Conservation (phyloP, 2,797 vertebrate species). For the Taeniopygia guttata region DNA sequence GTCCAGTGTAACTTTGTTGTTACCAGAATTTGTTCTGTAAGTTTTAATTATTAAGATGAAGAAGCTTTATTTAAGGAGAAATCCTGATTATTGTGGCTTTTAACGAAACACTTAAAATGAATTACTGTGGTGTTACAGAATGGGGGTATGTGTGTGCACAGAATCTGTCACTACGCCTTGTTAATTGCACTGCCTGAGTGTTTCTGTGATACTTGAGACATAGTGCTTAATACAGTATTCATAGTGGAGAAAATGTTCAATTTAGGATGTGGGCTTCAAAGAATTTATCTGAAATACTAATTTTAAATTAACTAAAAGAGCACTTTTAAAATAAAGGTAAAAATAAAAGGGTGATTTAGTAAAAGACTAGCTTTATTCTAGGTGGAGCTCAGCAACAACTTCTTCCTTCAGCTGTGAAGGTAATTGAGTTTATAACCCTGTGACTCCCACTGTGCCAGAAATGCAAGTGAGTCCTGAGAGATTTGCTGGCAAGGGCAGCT, state of each 20-base stretch:
- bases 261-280: background rate
- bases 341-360: background rate
- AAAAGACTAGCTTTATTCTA: background rate
- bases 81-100: background rate
- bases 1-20: background rate
- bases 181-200: background rate
- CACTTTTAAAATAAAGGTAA: background rate
- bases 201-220: background rate
- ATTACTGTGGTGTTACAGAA: background rate
- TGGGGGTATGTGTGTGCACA: fast-evolving
- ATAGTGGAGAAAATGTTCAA: background rate
- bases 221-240: background rate
- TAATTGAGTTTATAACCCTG: background rate
- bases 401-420: background rate
- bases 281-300: background rate
- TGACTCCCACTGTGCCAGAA: background rate
- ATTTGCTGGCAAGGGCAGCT: background rate
- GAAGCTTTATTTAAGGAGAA: background rate
- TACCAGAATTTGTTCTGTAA: background rate
- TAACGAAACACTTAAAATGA: background rate
- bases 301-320: background rate
- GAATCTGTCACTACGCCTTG: background rate
- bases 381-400: background rate
- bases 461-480: background rate
- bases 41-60: background rate